Conservation (phyloP, 2,888 invertebrate genomes). For the Hydraecia micacea region DNA sequence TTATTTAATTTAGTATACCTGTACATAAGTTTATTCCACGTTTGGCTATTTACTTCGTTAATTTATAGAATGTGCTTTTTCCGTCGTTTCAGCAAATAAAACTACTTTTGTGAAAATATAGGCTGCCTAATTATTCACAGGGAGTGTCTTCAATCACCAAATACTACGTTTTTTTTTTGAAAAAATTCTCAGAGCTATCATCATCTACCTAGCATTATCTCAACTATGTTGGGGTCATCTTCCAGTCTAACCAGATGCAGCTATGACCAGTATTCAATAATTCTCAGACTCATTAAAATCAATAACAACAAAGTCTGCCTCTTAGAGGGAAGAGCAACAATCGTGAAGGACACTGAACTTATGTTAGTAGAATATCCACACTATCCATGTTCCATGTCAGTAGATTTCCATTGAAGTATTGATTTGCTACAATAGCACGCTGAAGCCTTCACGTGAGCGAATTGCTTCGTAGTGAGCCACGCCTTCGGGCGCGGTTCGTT, state of each 20-base stretch:
- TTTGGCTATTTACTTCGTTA: background rate
- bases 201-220: too few relatives aligned
- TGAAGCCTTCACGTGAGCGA: constrained; percentile 33
- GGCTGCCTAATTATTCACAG: background rate
- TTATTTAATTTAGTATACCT: background rate
- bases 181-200: background rate
- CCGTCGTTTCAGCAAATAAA: background rate
- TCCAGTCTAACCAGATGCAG: too few relatives aligned
- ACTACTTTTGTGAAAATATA: background rate
- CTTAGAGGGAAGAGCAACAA: background rate
- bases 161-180: background rate
- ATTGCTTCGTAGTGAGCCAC: constrained; percentile 39
- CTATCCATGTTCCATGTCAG: constrained; percentile 15
- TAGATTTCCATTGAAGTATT: constrained; percentile 54
- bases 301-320: background rate
- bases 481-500: constrained; percentile 21
- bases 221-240: too few relatives aligned
- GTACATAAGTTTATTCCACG: background rate
- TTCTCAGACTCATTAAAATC: too few relatives aligned
- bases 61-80: background rate
- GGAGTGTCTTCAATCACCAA: background rate
- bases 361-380: background rate
- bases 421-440: constrained; percentile 48
- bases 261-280: too few relatives aligned
- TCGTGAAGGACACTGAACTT: constrained; percentile 28